Evolutionary conservation across 2,888 invertebrate species (phyloP), one percentile per base, ranked within the genome.

Genomic region (Mesochorus sp.): DNA sequence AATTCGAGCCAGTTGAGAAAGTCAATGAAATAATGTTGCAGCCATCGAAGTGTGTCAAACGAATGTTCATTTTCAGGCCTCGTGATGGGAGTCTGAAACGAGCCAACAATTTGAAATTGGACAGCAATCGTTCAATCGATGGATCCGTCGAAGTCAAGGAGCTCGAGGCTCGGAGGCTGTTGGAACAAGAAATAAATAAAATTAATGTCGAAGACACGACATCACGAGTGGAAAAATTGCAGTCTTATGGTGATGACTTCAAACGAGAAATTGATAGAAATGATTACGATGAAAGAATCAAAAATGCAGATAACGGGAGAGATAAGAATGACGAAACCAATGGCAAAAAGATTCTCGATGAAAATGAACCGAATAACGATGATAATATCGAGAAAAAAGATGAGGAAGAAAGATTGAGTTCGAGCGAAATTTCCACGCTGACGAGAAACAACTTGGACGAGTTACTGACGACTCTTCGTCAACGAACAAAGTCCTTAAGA

Each of bases 371-470:
- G 6, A 6, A 39, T 0, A 24, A 5, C 8, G 12, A 31, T n/a
- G 34, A 71, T 26, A 10, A 10, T 6, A 17, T 31, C 6, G 53
- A 44, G 0, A 5, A 39, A 31, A 28, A 6, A 14, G 31, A 59
- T 2, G 31, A 44, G 34, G 3, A n/a, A 3, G 57, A 44, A 0
- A n/a, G 3, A 6, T 3, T 3, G 57, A 61, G 3, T 12, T 31
- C 62, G 6, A 3, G 1, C 19, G 71, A 47, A 0, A 44, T 75
- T 34, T 66, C 81, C 12, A 42, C 76, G 6, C n/a, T 68, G 19
- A 78, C 75, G 12, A 44, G 42, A 12, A 67, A 59, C 42, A 68
- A 71, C 37, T 55, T 81, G 14, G 80, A 81, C 37, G 72, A 76
- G 4, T 57, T 81, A 31, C 51, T 80, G 42, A 73, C 55, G 10